Conservation (phyloP, 2,113 vertebrate genomes). For the Phocoena phocoena region DNA sequence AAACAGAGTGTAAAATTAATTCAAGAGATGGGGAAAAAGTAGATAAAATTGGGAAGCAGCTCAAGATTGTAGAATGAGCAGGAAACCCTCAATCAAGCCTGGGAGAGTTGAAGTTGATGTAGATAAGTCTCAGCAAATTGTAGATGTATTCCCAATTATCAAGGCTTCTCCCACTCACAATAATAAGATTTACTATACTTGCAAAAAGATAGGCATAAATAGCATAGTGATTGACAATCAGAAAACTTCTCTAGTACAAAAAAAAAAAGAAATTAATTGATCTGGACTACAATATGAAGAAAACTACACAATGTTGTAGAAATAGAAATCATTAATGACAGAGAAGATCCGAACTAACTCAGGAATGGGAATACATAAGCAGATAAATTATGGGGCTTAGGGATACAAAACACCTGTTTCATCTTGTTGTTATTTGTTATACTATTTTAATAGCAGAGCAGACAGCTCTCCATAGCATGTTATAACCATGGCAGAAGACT, state of each 20-base stretch:
- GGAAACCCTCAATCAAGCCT: neutral
- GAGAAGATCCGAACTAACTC: neutral
- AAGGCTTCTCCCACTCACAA: neutral
- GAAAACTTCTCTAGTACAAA: neutral
- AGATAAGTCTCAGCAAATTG: neutral
- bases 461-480: neutral
- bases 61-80: neutral
- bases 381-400: neutral
- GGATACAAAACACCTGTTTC: neutral
- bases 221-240: neutral
- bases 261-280: neutral
- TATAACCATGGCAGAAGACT: too few relatives aligned
- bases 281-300: too few relatives aligned
- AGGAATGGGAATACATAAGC: rapidly evolving
- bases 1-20: constrained; percentile 25
- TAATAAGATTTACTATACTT: neutral
- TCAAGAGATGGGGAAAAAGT: neutral
- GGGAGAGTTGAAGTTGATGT: neutral
- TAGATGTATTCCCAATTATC: neutral
- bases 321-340: neutral
- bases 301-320: neutral
- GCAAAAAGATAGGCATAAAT: neutral
- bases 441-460: neutral
- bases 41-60: neutral
- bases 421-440: neutral